Conservation (phyloP, 2,797 vertebrate genomes). For the Furcifer pardalis region DNA sequence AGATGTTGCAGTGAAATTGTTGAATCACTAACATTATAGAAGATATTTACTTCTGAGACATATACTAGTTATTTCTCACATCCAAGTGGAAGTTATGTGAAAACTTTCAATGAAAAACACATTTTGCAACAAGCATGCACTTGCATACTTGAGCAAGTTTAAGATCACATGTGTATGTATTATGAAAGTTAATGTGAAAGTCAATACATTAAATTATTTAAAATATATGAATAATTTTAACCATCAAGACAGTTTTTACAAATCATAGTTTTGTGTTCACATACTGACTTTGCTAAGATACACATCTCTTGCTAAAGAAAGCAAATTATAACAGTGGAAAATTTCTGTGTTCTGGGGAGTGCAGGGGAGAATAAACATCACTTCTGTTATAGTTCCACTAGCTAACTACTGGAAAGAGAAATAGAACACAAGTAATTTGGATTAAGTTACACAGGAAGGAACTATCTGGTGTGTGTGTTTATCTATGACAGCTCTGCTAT, state of each 20-base stretch:
- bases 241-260: conserved; percentile 8
- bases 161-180: neutral
- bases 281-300: conserved; percentile 70
- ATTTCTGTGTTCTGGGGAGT: conserved; percentile 75
- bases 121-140: neutral
- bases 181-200: neutral
- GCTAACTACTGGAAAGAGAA: conserved; percentile 36
- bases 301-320: conserved; percentile 67
- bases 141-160: neutral
- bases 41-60: neutral
- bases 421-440: conserved; percentile 89
- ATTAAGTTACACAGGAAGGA: conserved; percentile 92
- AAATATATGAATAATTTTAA: conserved; percentile 22
- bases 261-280: neutral
- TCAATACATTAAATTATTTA: neutral
- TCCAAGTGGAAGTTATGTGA: conserved; percentile 12
- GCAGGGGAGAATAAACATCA: conserved; percentile 40
- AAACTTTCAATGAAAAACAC: neutral
- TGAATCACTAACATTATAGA: conserved; percentile 14
- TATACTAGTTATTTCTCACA: conserved; percentile 17
- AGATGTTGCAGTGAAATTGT: neutral
- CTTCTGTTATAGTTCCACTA: conserved; percentile 45
- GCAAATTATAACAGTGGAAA: conserved; percentile 64
- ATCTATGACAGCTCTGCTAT: conserved; percentile 80
- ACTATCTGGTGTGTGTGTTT: conserved; percentile 81